phyloP scores from a whole-genome alignment of 2,113 vertebrate genomes.

The Urocynchramus pylzowi region DNA sequence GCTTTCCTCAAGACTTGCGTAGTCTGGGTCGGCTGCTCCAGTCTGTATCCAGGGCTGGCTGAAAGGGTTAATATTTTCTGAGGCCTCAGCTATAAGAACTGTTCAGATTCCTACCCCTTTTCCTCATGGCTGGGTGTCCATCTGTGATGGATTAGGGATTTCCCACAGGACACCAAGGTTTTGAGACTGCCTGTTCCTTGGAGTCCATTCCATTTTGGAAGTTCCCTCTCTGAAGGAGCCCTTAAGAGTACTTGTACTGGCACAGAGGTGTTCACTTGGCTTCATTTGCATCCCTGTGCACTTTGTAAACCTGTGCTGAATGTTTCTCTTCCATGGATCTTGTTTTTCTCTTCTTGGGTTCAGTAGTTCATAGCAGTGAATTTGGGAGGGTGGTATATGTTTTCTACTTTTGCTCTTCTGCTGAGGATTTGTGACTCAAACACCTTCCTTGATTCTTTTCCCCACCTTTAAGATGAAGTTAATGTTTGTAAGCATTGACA shows the following conservation, averaged over 20 bases:
- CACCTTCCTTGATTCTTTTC: not conserved
- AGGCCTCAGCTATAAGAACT: not conserved
- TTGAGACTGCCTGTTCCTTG: not conserved
- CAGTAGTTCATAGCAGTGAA: not conserved
- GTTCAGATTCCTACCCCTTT: not conserved
- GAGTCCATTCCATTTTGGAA: not conserved
- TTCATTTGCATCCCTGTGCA: not conserved
- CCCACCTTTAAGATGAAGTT: not conserved
- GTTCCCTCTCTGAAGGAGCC: not conserved
- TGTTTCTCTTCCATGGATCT: not conserved
- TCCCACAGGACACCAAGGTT: not conserved
- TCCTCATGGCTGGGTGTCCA: not conserved
- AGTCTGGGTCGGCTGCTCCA: not conserved
- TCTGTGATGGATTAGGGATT: not conserved
- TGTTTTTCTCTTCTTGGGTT: not conserved
- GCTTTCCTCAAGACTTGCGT: not conserved
- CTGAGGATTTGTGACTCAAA: not conserved
- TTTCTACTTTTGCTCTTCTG: not conserved
- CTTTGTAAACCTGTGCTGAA: not conserved
- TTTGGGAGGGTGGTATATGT: not conserved
- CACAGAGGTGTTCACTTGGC: not conserved
- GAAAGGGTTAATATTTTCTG: not conserved
- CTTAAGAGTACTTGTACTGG: not conserved
- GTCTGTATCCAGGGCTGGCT: not conserved
- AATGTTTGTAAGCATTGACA: not conserved